Evolutionary conservation across 2,113 vertebrate genomes (phyloP), one percentile per base, ranked within the genome.

Genomic region (Cichladusa arquata): DNA sequence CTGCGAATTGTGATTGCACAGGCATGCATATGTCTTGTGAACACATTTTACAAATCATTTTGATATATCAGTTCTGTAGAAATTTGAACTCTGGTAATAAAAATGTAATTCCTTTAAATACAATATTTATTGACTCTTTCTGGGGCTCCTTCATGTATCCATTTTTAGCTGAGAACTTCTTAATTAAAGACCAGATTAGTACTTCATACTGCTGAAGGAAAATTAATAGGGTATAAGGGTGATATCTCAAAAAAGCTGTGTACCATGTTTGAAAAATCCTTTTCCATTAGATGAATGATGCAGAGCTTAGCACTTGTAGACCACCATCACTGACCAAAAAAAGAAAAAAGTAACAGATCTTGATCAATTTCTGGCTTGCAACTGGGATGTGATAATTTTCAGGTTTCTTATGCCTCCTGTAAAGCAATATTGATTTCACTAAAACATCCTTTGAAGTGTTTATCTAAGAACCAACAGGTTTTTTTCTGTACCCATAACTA

Each of bases 401-500:
- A 42, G 19, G 19, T 58, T 64, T 67, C 38, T 45, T 80, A 28
- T n/a, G 12, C 12, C 29, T 81, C 25, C 36, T 58, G 8, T 54
- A 81, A 58, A 64, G 4, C 18, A 44, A 24, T 44, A 14, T 13
- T 70, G 3, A 8, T 48, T 73, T 50, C 36, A 47, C 29, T 47
- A 40, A 45, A 70, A 3, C 31, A 48, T 53, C 8, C 2, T 48
- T 69, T 50, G 33, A 65, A 47, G 5, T 12, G 14, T 40, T 23
- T 40, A 4, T 19, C n/a, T 29, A 34, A 66, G 22, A 74, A 71
- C 12, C 6, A 57, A 11, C 3, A 4, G 0, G 0, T 16, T 42
- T 74, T 36, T 57, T 67, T 29, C 20, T 60, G 19, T 64, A 56
- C 14, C 5, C 3, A 4, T 42, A 51, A 15, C 5, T 56, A 17